These are phyloP conservation scores for Brienomyrus longianalis DNA, from an alignment of 2,113 vertebrate genomes.

Conservation along the genomic window DNA sequence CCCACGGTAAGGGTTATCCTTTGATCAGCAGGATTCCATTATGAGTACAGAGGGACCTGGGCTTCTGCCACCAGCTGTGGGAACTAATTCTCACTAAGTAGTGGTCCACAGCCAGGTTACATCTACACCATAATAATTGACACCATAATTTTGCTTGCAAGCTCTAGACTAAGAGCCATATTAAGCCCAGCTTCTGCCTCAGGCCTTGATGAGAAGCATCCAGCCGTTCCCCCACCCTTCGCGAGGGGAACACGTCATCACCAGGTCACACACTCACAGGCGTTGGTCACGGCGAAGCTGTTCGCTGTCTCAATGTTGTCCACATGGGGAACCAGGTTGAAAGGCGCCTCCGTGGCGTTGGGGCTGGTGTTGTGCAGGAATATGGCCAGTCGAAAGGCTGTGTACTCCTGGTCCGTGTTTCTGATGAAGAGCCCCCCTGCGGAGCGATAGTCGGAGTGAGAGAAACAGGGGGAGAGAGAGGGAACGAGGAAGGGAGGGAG, in stretches of 20 bases:
- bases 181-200: neutral
- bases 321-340: slow-evolving; percentile 97
- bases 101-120: neutral
- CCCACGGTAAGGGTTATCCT: neutral
- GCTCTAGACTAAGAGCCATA: neutral
- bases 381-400: slow-evolving; percentile 93
- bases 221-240: neutral
- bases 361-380: slow-evolving; percentile 99
- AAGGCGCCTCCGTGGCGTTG: slow-evolving; percentile 94
- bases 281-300: slow-evolving; percentile 98
- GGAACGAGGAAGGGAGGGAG: neutral
- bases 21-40: neutral
- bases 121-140: neutral
- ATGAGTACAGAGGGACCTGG: neutral
- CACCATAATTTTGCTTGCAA: neutral
- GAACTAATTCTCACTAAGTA: neutral
- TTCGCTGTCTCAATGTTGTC: slow-evolving; percentile 99
- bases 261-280: slow-evolving; percentile 79
- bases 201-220: neutral
- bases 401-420: slow-evolving; percentile 99
- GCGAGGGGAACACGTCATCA: neutral
- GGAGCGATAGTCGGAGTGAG: slow-evolving; percentile 30
- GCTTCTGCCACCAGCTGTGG: neutral
- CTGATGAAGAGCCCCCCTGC: slow-evolving; percentile 97
- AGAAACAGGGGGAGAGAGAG: neutral